Evolutionary conservation across 1,140 invertebrate genomes (phyloP).

Genomic region (Melanaphis sacchari): DNA sequence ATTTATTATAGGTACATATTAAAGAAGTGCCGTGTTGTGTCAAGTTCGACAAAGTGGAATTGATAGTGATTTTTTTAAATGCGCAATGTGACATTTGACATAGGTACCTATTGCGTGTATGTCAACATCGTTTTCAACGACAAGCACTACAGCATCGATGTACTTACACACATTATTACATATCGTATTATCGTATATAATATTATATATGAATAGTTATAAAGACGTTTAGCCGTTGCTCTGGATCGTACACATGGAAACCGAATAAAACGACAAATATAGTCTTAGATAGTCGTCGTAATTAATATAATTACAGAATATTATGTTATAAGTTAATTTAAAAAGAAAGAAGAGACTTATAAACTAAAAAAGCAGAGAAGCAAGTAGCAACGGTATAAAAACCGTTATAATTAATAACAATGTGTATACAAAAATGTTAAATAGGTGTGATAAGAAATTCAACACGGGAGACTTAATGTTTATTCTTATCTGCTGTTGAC

Average conservation of each 20-base stretch:
- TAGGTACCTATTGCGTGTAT: slow-evolving; percentile 11
- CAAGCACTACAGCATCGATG: not conserved
- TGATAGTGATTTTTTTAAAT: not conserved
- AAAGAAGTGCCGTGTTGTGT: not conserved
- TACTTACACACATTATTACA: not conserved
- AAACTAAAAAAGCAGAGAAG: not conserved
- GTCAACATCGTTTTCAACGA: not conserved
- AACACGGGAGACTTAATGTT: not conserved
- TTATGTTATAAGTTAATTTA: not conserved
- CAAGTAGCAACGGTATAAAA: not conserved
- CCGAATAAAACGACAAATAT: not conserved
- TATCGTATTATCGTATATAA: not conserved
- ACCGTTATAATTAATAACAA: slow-evolving; percentile 19
- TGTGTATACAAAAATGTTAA: not conserved
- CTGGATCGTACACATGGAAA: not conserved
- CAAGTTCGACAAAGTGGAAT: not conserved
- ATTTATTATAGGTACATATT: not conserved
- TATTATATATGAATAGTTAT: too few relatives aligned
- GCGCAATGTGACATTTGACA: not conserved
- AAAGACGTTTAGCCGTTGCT: not conserved
- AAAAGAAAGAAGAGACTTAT: not conserved
- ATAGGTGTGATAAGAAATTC: not conserved
- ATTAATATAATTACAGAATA: not conserved
- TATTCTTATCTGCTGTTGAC: not conserved
- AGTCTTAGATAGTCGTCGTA: not conserved